phyloP scores from a whole-genome alignment of 2,888 invertebrate species.

The Graphium colonna region DNA sequence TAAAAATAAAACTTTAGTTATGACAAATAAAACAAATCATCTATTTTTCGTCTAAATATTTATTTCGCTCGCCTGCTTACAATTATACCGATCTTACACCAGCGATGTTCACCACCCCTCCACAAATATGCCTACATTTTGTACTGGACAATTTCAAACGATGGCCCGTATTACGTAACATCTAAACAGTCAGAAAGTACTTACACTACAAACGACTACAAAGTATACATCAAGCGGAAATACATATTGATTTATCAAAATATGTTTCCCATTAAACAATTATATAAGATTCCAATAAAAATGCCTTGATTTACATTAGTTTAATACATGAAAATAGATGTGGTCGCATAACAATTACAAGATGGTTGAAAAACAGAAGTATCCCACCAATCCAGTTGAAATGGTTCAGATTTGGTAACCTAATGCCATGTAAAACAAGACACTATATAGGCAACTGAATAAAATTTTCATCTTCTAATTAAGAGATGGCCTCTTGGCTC shows the following conservation, averaged over 20 bases:
- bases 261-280: background rate
- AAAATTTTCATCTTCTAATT: no score
- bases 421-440: no score
- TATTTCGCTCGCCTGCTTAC: slow-evolving; percentile 63
- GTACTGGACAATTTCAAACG: slow-evolving; percentile 63
- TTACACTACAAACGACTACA: slow-evolving; percentile 1
- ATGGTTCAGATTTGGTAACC: no score
- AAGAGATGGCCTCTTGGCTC: no score
- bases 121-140: slow-evolving; percentile 53
- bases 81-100: slow-evolving; percentile 51
- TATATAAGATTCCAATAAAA: background rate
- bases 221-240: slow-evolving; percentile 6
- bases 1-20: no score
- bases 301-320: background rate
- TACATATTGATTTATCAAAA: background rate
- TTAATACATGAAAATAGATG: no score
- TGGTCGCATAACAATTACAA: no score
- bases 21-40: slow-evolving; percentile 38
- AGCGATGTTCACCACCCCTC: slow-evolving; percentile 40
- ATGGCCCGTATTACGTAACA: slow-evolving; percentile 11
- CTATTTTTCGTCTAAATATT: slow-evolving; percentile 59
- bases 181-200: slow-evolving; percentile 6
- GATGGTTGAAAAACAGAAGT: no score
- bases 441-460: no score
- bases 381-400: no score